These are phyloP conservation scores for Dysdera silvatica DNA, from an alignment of 1,140 invertebrate species.

Conservation along the genomic window DNA sequence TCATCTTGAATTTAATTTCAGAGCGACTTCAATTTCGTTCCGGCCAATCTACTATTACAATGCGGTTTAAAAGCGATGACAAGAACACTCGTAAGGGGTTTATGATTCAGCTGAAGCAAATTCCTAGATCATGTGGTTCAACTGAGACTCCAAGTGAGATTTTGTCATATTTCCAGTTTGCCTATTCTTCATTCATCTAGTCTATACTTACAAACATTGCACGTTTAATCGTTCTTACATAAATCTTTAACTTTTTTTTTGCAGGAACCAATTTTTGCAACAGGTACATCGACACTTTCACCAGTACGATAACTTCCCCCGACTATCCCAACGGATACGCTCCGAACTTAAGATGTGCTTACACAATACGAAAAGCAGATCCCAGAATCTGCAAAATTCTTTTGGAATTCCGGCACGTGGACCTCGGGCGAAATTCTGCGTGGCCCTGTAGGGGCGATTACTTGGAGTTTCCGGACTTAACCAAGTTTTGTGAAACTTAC, in stretches of 20 bases:
- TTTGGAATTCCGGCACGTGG: constrained; percentile 33
- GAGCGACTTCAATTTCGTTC: constrained; percentile 26
- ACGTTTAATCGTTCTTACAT: not conserved
- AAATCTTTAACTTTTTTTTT: not conserved
- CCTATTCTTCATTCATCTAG: too few relatives aligned
- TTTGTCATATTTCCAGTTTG: too few relatives aligned
- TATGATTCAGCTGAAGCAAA: constrained; percentile 33
- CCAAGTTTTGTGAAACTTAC: constrained; percentile 24
- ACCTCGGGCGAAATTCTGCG: constrained; percentile 24
- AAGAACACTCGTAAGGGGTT: constrained; percentile 27
- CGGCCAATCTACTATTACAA: constrained; percentile 16
- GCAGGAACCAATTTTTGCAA: constrained; percentile 13
- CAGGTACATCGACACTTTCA: constrained; percentile 31
- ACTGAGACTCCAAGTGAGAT: constrained; percentile 2
- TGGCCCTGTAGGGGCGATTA: constrained; percentile 30
- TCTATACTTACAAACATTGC: too few relatives aligned
- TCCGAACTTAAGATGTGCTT: constrained; percentile 31
- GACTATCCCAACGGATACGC: constrained; percentile 34
- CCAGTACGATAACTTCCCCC: constrained; percentile 30
- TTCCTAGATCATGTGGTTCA: constrained; percentile 29
- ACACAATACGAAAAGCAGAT: constrained; percentile 29
- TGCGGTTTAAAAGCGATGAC: constrained; percentile 31
- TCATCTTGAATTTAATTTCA: constrained; percentile 3
- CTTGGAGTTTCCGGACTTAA: constrained; percentile 31
- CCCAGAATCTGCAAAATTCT: constrained; percentile 32